Conservation (phyloP, 2,797 vertebrate genomes). For the Hozukius guyotensis region DNA sequence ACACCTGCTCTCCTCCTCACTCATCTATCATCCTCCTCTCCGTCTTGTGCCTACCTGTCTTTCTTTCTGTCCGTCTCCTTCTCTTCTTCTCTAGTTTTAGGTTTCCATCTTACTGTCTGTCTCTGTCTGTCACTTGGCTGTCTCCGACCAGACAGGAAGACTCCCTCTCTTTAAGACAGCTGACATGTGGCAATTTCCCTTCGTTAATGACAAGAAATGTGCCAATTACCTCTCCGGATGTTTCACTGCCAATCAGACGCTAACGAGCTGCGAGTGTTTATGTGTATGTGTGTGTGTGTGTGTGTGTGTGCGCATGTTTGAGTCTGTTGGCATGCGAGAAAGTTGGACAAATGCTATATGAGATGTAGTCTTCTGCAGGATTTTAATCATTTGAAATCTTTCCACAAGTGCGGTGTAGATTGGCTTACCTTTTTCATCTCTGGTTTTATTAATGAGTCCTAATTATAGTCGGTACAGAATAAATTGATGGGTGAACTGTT, state of each 20-base stretch:
- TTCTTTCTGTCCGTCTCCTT: neutral
- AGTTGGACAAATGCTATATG: conserved; percentile 33
- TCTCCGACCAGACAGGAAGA: conserved; percentile 44
- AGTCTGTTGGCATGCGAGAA: conserved; percentile 41
- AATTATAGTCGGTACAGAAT: conserved; percentile 59
- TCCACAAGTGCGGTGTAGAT: conserved; percentile 7
- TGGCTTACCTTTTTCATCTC: conserved; percentile 56
- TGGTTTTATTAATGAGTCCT: conserved; percentile 65
- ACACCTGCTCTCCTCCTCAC: conserved; percentile 25
- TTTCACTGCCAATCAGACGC: conserved; percentile 89
- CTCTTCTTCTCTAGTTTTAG: conserved; percentile 33
- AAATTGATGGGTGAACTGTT: conserved; percentile 58
- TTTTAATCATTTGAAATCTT: conserved; percentile 49
- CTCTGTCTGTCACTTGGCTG: conserved; percentile 40
- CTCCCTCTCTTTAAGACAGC: conserved; percentile 73
- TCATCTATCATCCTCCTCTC: conserved; percentile 38
- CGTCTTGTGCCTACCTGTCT: conserved; percentile 7
- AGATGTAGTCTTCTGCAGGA: conserved; percentile 26
- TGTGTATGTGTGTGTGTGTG: conserved; percentile 51
- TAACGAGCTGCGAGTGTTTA: conserved; percentile 87
- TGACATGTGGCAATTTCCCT: conserved; percentile 90
- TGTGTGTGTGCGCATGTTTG: conserved; percentile 16
- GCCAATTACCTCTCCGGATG: conserved; percentile 93
- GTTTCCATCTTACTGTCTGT: conserved; percentile 20
- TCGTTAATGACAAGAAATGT: conserved; percentile 94